phyloP scores from a whole-genome alignment of 2,888 invertebrate species.

The Drosophila pullipes region DNA sequence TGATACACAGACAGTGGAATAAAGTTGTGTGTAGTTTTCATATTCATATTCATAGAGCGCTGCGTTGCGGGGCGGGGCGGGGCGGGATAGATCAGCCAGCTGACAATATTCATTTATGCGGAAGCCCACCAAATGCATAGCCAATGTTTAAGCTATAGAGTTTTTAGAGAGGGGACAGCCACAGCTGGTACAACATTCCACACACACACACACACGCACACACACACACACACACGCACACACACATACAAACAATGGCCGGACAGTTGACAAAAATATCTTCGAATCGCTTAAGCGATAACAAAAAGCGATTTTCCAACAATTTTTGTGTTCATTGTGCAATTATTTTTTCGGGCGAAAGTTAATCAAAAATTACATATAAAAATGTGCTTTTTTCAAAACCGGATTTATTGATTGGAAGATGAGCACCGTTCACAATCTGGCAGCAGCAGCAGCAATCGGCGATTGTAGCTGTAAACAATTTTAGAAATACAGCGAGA shows the following conservation, averaged over 20 bases:
- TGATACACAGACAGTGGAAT: conserved; percentile 69
- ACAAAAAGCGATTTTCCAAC: conserved; percentile 38
- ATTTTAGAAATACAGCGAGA: conserved; percentile 63
- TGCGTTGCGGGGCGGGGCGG: conserved; percentile 15
- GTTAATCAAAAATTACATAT: conserved; percentile 75
- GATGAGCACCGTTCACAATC: conserved; percentile 55
- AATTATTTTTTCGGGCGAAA: conserved; percentile 76
- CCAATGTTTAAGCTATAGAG: conserved; percentile 29
- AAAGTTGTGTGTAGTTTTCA: conserved; percentile 17
- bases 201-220: neutral
- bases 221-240: conserved; percentile 4
- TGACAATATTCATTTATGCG: conserved; percentile 45
- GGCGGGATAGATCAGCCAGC: conserved; percentile 35
- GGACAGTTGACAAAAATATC: conserved; percentile 13
- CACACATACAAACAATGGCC: neutral
- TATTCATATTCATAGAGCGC: conserved; percentile 39
- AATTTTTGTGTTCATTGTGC: conserved; percentile 72
- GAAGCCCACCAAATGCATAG: conserved; percentile 48
- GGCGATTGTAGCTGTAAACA: conserved; percentile 73
- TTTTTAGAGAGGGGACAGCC: conserved; percentile 13
- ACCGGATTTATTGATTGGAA: conserved; percentile 81
- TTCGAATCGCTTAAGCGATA: conserved; percentile 6
- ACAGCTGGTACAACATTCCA: conserved; percentile 38
- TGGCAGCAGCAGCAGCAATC: conserved; percentile 15
- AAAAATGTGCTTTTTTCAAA: conserved; percentile 58